Percentiles rank a stretch among this genome's conserved stretches.
These are phyloP conservation scores for Morelia viridis DNA, from an alignment of 2,797 vertebrate species.

Conservation along the genomic window DNA sequence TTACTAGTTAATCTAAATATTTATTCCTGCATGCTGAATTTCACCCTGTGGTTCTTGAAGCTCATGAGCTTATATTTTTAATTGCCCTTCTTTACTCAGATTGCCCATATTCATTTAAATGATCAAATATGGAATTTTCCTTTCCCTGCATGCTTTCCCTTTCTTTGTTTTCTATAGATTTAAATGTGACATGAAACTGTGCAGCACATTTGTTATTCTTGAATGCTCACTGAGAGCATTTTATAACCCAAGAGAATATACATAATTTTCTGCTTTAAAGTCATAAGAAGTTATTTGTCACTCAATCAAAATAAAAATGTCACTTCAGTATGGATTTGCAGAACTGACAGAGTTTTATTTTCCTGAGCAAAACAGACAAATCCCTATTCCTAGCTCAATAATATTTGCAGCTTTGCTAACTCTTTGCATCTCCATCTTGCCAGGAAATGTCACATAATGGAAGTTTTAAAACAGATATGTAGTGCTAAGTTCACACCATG, in stretches of 20 bases:
- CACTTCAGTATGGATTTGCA: constrained; percentile 53
- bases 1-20: constrained; percentile 12
- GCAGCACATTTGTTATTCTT: constrained; percentile 34
- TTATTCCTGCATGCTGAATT: constrained; percentile 4
- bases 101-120: constrained; percentile 4
- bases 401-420: constrained; percentile 36
- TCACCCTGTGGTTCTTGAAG: background rate
- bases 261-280: constrained; percentile 55
- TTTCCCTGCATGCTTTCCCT: background rate
- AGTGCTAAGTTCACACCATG: constrained; percentile 3
- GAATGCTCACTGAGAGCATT: constrained; percentile 47
- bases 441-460: constrained; percentile 20
- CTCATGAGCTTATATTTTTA: background rate
- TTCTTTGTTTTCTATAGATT: constrained; percentile 31
- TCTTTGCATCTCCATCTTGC: constrained; percentile 8
- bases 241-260: constrained; percentile 43
- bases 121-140: constrained; percentile 2
- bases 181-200: constrained; percentile 38
- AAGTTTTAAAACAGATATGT: constrained; percentile 22
- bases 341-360: constrained; percentile 59
- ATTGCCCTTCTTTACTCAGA: background rate
- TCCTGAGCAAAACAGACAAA: constrained; percentile 41
- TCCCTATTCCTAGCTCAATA: constrained; percentile 29
- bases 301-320: constrained; percentile 64
- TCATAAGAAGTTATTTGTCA: constrained; percentile 61